Evolutionary conservation across 2,888 invertebrate species (phyloP).

Genomic region (Sminthurinus aureus): DNA sequence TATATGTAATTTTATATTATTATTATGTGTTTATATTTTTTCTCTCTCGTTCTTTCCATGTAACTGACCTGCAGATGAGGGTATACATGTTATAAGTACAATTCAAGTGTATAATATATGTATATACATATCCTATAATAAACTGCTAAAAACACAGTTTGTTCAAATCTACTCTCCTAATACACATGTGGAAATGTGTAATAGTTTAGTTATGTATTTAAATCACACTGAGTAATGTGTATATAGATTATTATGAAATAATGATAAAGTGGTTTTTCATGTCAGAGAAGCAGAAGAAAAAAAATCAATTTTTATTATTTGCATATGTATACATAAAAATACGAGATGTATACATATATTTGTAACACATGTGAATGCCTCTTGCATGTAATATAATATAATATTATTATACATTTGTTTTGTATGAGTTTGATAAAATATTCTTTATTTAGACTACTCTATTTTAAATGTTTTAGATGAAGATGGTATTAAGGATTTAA

Average conservation of each 20-base stretch:
- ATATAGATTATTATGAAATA: not conserved
- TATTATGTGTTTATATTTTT: not conserved
- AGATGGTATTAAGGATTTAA: no score
- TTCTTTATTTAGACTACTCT: no score
- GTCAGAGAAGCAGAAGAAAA: not conserved
- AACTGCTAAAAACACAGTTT: no score
- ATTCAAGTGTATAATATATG: no score
- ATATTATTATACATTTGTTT: no score
- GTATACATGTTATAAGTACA: not conserved
- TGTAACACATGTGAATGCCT: not conserved
- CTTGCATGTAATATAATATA: not conserved
- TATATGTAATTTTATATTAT: not conserved
- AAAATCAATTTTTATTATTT: not conserved
- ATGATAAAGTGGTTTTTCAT: not conserved
- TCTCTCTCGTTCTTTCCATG: not conserved
- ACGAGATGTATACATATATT: not conserved
- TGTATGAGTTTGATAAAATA: no score
- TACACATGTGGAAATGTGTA: no score
- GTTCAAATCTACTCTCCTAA: no score
- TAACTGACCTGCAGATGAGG: slow-evolving; percentile 12
- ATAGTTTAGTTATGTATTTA: no score
- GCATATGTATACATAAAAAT: not conserved
- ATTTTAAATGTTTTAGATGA: no score
- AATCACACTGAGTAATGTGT: not conserved
- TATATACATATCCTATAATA: no score